Evolutionary conservation across 2,888 invertebrate genomes (phyloP), one percentile per base, ranked within the genome.

Genomic region (Helobdella robusta): DNA sequence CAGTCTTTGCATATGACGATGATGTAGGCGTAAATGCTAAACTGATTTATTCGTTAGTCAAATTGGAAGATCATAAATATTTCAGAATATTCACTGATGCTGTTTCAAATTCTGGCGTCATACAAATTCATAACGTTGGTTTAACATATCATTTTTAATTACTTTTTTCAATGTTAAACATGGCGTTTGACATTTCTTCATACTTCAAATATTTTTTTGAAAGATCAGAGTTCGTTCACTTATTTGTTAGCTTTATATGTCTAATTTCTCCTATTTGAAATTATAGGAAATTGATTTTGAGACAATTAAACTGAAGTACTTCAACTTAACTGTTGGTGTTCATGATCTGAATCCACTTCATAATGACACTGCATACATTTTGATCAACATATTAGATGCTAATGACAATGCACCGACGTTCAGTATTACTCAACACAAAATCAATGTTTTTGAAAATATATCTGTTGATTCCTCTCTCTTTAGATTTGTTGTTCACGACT

Each of bases 361-460:
- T 66, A 66, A 91, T 78, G 91, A 93, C 75, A 85, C 88, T 70
- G 89, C 93, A 58, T 92, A 93, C 35, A 64, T 66, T 25, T 23
- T 32, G 30, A 93, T 95, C 82, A 92, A 91, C 75, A 93, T 97
- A 79, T 92, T 91, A 75, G 97, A 98, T 84, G 94, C 93, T 84
- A 98, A 98, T 86, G 98, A 98, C 85, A 97, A 98, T 83, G 91
- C 93, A 70, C 97, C 97, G 71, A 91, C 91, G 82, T 97, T 98
- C 83, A 91, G 91, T 84, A 93, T 90, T 82, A 64, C 60, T 46
- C 70, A 50, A 1, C 65, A 67, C 28, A 66, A 70, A 25, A 61
- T 68, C 15, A 40, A 44, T 1, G 65, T 73, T 11, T 59, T 63
- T n/a, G 95, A 97, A 81, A 91, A 94, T 78, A 89, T 91, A 1